Conservation (phyloP, 2,888 invertebrate genomes). For the Lasioglossum leucozonium region DNA sequence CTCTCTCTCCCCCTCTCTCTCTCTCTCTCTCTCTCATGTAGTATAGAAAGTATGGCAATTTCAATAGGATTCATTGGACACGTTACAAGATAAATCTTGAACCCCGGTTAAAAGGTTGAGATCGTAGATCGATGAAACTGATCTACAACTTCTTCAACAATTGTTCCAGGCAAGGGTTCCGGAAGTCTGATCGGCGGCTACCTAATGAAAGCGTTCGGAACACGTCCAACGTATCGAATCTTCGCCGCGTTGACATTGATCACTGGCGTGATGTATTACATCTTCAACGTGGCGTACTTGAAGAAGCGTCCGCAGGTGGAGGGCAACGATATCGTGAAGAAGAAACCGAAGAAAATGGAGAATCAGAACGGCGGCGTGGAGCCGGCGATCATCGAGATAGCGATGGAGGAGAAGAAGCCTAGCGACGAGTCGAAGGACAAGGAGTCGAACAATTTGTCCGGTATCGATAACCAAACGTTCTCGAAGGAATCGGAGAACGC, state of each 20-base stretch:
- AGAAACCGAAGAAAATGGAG: conserved; percentile 83
- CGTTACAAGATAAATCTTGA: too few species aligned
- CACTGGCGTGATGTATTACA: conserved; percentile 89
- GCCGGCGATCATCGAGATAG: conserved; percentile 60
- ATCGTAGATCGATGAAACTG: neutral
- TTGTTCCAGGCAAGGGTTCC: conserved; percentile 88
- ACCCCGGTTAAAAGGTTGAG: too few species aligned
- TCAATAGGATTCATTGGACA: too few species aligned
- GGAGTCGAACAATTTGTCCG: conserved; percentile 12
- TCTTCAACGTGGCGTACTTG: conserved; percentile 89
- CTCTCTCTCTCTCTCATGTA: too few species aligned
- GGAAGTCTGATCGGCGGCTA: conserved; percentile 92
- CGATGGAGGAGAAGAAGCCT: conserved; percentile 60
- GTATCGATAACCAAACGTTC: conserved; percentile 65
- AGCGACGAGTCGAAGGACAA: neutral
- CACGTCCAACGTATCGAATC: conserved; percentile 90
- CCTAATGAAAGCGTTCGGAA: conserved; percentile 90
- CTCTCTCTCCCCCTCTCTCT: too few species aligned
- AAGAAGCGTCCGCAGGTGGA: conserved; percentile 86
- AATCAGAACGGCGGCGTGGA: conserved; percentile 61
- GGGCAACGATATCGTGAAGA: conserved; percentile 87
- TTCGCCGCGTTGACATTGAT: conserved; percentile 88
- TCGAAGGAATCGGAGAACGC: conserved; percentile 42
- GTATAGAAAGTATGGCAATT: too few species aligned
- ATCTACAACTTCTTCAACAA: neutral